These are phyloP conservation scores for Craniophora ligustri DNA, from an alignment of 2,888 invertebrate species.

Conservation along the genomic window DNA sequence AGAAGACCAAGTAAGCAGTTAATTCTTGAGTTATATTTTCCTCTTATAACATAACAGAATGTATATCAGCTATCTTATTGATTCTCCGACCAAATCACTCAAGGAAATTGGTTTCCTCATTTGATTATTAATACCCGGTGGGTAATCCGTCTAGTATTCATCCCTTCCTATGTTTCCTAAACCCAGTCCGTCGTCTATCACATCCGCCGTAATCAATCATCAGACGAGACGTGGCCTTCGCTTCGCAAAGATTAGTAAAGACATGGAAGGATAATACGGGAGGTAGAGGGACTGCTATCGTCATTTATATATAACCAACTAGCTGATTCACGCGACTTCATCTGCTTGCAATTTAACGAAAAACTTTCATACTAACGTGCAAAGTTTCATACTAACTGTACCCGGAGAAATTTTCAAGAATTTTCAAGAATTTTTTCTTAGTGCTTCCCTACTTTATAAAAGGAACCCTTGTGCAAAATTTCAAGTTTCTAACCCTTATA, in stretches of 20 bases:
- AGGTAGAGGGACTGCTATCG: background rate
- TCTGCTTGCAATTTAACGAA: too few relatives aligned
- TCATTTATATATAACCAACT: background rate
- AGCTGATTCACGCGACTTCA: background rate
- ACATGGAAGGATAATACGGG: constrained; percentile 1
- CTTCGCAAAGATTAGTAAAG: constrained; percentile 14
- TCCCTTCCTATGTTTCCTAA: constrained; percentile 26
- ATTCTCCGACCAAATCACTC: background rate
- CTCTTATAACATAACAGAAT: too few relatives aligned
- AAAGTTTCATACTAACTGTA: too few relatives aligned
- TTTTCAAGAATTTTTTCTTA: too few relatives aligned
- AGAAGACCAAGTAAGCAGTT: too few relatives aligned
- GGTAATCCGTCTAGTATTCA: constrained; percentile 24
- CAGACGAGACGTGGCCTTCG: background rate
- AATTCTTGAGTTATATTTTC: too few relatives aligned
- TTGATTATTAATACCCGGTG: constrained; percentile 24
- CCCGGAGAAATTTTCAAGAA: too few relatives aligned
- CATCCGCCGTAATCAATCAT: constrained; percentile 49
- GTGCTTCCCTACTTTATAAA: too few relatives aligned
- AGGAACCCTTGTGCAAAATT: too few relatives aligned
- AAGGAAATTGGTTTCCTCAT: constrained; percentile 2
- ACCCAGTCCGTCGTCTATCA: constrained; percentile 35
- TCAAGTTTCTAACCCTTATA: too few relatives aligned
- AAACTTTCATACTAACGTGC: too few relatives aligned
- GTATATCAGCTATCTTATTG: background rate